Evolutionary conservation across 2,888 invertebrate genomes (phyloP).

Genomic region (Drosophila limbata): DNA sequence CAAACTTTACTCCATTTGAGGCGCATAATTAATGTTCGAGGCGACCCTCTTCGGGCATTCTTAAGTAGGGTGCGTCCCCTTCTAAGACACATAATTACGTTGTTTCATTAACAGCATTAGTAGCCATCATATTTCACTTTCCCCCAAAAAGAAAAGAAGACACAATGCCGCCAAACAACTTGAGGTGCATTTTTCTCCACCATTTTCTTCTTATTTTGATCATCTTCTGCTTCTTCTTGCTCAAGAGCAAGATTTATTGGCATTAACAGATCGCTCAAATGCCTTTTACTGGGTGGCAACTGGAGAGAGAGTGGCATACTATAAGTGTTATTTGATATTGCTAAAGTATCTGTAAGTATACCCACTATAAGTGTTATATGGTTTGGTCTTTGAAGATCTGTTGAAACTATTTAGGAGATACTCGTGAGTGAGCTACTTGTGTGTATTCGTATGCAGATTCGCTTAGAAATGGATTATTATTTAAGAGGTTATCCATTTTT

Average conservation of each 20-base stretch:
- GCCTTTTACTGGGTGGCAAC: constrained; percentile 76
- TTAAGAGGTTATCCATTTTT: background rate
- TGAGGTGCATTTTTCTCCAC: constrained; percentile 60
- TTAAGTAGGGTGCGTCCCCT: constrained; percentile 75
- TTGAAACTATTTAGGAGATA: constrained; percentile 10
- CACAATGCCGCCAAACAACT: constrained; percentile 51
- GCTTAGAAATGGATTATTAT: background rate
- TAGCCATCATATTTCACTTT: constrained; percentile 80
- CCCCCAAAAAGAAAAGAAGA: constrained; percentile 39
- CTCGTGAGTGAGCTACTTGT: constrained; percentile 11
- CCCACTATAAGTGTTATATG: constrained; percentile 5
- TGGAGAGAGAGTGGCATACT: constrained; percentile 46
- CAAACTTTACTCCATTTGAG: constrained; percentile 40
- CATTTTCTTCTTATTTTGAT: constrained; percentile 9
- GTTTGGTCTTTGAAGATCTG: background rate
- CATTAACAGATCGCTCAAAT: constrained; percentile 74
- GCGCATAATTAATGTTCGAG: constrained; percentile 80
- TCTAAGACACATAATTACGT: constrained; percentile 79
- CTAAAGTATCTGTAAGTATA: constrained; percentile 3
- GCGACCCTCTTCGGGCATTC: constrained; percentile 62
- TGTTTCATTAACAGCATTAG: constrained; percentile 84
- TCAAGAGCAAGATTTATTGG: constrained; percentile 77
- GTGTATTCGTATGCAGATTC: constrained; percentile 4
- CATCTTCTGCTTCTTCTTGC: constrained; percentile 7
- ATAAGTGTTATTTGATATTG: constrained; percentile 13